Base-by-base conservation (phyloP, 2,797 vertebrate species). In the Paramormyrops hopkinsi region DNA sequence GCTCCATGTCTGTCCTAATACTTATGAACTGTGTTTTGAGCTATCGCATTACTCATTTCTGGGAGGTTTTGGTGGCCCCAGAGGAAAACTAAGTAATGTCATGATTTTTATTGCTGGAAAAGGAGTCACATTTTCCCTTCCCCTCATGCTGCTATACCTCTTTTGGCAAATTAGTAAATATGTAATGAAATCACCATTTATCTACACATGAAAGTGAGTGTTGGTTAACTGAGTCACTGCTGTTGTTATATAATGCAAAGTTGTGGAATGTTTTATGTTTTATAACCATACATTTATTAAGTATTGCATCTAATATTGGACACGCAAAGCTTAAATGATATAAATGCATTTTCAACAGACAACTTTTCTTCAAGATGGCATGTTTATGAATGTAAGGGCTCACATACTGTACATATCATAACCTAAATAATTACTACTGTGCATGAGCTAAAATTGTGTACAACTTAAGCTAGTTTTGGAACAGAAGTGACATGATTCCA, bases 101-200 rank as follows among this genome's bases (percentile, higher is more conserved):
- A 73, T 62, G 7, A 29, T 12, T 14, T 73, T 73, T 73, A 73
- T 73, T 29, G 65, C 65, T 37, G 33, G 69, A 41, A 41, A 76
- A 41, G 4, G 0, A 76, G 14, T 76, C 1, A 37, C 69, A 41
- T 76, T 33, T 29, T 76, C 33, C 69, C 33, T 65, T 12, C 69
- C 29, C 5, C 33, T 76, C 1, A 76, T 41, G 69, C 14, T 76
- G 4, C 50, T 90, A 69, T 86, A 89, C 87, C 87, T 89, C 8
- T 22, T 19, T 19, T 46, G 14, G 69, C n/a, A 89, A 89, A 54
- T 85, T 48, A 48, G 44, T 85, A 85, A 37, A 62, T 53, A 19
- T 8, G 17, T 51, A 48, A 33, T 86, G 25, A 86, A 69, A 48
- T 82, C 62, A 54, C 22, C 17, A 87, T 92, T 56, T 73, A 85